Percentiles rank a stretch among this genome's conserved stretches.
Conservation (phyloP, 2,797 vertebrate genomes). For the Enteromius viviparus region DNA sequence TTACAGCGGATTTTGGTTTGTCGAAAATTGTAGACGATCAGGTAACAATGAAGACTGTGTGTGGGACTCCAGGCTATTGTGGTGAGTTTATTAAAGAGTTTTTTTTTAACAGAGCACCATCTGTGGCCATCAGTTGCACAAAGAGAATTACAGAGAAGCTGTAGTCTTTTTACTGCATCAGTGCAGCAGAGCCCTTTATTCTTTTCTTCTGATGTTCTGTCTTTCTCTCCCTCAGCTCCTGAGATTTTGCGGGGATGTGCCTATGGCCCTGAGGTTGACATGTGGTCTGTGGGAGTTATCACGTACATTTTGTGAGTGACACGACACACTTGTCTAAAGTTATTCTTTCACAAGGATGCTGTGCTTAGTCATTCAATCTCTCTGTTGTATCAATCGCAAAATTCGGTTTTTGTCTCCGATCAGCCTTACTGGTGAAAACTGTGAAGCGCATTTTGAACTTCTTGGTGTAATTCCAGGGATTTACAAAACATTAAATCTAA, state of each 20-base stretch:
- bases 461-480: neutral
- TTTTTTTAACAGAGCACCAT: conserved; percentile 18
- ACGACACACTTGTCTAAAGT: conserved; percentile 37
- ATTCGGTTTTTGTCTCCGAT: neutral
- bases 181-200: neutral
- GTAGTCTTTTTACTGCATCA: conserved; percentile 3
- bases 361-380: conserved; percentile 30
- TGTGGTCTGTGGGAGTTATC: conserved; percentile 91
- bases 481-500: neutral
- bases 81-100: conserved; percentile 68
- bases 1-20: conserved; percentile 87
- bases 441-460: conserved; percentile 10
- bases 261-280: conserved; percentile 88
- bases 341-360: conserved; percentile 27
- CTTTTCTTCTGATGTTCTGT: conserved; percentile 22
- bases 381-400: neutral
- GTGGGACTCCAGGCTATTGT: conserved; percentile 88
- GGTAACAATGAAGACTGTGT: conserved; percentile 89
- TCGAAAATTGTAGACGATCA: conserved; percentile 89
- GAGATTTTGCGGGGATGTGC: conserved; percentile 87
- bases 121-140: conserved; percentile 20
- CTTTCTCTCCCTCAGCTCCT: conserved; percentile 74
- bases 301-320: conserved; percentile 89
- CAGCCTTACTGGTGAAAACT: conserved; percentile 4
- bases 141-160: conserved; percentile 14